Conservation (phyloP, 2,113 vertebrate species). For the Atlantisia rogersi region DNA sequence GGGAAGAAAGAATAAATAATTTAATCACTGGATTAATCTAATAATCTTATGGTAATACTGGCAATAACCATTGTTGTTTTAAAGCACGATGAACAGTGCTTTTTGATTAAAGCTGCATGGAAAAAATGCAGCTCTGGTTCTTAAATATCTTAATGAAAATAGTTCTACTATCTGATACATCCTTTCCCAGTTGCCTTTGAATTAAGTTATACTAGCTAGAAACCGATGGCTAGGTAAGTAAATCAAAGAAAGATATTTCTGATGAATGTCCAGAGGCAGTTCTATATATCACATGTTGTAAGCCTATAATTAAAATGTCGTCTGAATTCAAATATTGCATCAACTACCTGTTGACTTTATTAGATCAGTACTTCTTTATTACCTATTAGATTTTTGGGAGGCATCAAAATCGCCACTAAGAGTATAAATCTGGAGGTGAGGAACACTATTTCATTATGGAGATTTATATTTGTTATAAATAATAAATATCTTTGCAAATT, state of each 20-base stretch:
- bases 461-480: conserved; percentile 43
- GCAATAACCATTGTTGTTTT: conserved; percentile 10
- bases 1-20: conserved; percentile 23
- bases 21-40: conserved; percentile 60
- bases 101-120: conserved; percentile 48
- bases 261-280: background rate
- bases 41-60: conserved; percentile 43
- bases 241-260: conserved; percentile 40
- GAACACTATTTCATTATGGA: background rate
- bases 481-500: conserved; percentile 30
- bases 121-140: background rate
- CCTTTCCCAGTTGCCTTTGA: conserved; percentile 26
- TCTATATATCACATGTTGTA: background rate
- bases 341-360: conserved; percentile 30
- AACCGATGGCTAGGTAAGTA: conserved; percentile 17
- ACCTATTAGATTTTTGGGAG: background rate
- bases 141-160: conserved; percentile 33
- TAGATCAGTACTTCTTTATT: background rate
- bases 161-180: conserved; percentile 16
- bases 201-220: conserved; percentile 2
- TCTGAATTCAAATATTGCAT: conserved; percentile 25
- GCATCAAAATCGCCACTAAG: background rate
- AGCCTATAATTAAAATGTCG: background rate
- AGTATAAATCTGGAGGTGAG: background rate
- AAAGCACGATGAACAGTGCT: background rate